These are phyloP conservation scores for Eilema griseolum DNA, from an alignment of 2,888 invertebrate species.

Conservation along the genomic window DNA sequence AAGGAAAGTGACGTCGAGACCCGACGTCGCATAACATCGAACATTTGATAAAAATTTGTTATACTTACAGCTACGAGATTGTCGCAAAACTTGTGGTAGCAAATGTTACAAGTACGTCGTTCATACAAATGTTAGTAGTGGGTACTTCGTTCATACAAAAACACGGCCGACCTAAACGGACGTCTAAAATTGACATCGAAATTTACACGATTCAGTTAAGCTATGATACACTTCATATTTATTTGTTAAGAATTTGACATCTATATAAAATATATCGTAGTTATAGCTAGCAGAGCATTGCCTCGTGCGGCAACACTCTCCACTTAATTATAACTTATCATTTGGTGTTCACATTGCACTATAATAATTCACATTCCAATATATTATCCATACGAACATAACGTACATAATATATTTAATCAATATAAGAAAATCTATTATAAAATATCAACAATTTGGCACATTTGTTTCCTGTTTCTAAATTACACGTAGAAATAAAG, in stretches of 20 bases:
- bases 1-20: conserved; percentile 64
- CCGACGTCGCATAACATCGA: conserved; percentile 62
- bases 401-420: conserved; percentile 58
- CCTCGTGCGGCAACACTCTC: conserved; percentile 59
- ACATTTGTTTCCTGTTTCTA: conserved; percentile 78
- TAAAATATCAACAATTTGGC: conserved; percentile 84
- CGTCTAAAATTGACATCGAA: conserved; percentile 85
- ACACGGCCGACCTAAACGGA: conserved; percentile 69
- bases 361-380: conserved; percentile 58
- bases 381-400: conserved; percentile 56
- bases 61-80: conserved; percentile 70
- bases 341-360: conserved; percentile 82
- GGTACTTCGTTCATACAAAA: conserved; percentile 70
- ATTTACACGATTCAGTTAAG: conserved; percentile 81
- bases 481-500: conserved; percentile 62
- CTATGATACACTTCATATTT: conserved; percentile 77
- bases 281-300: conserved; percentile 54
- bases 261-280: conserved; percentile 81
- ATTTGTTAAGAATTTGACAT: conserved; percentile 79
- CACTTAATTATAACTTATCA: conserved; percentile 57
- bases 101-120: conserved; percentile 64
- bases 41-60: conserved; percentile 73
- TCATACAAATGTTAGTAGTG: conserved; percentile 70
- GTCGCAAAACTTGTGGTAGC: conserved; percentile 84
- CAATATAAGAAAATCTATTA: conserved; percentile 68